Evolutionary conservation across 2,113 vertebrate species (phyloP), one percentile per base, ranked within the genome.

Genomic region (Phyllostomus hastatus): DNA sequence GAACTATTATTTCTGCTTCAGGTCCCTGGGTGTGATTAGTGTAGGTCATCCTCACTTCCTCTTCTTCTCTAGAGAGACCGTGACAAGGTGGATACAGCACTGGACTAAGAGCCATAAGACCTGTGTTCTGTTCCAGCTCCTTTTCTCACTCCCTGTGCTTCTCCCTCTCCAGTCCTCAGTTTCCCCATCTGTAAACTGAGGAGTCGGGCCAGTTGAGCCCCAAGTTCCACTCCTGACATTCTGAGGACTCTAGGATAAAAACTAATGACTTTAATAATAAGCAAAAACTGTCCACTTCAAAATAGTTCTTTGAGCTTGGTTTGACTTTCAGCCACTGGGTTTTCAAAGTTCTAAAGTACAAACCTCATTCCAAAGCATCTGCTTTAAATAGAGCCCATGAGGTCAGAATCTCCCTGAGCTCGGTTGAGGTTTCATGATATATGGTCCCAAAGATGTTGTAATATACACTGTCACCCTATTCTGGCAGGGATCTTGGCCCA

Each of bases 351-450:
- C 80, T 90, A 85, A 95, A 88, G 80, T 38, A 90, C 33, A 92
- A 61, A 50, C 75, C 94, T 90, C 69, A 94, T 85, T 88, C 57
- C 93, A 95, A 95, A 94, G 59, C 35, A 84, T 12, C 64, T 88
- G 70, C 97, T 97, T 95, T 96, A 96, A 96, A 95, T 87, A 96
- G 89, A 80, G 85, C 50, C 80, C 46, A 84, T 80, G 70, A 92
- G 80, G 76, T 96, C 93, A 97, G 94, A 97, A 50, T 11, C 81
- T 97, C 94, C 84, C 96, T 89, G 61, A 83, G 59, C 72, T 94
- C 2, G 0, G 73, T 50, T 95, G 96, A 94, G 67, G 73, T 95
- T 95, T 97, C 97, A 89, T 26, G 35, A 97, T 57, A 48, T 38
- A 57, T 31, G 67, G 76, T 70, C 81, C n/a, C 88, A 90, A 86